Evolutionary conservation across 2,113 vertebrate species (phyloP).

Genomic region (Chaetorhynchus papuensis): DNA sequence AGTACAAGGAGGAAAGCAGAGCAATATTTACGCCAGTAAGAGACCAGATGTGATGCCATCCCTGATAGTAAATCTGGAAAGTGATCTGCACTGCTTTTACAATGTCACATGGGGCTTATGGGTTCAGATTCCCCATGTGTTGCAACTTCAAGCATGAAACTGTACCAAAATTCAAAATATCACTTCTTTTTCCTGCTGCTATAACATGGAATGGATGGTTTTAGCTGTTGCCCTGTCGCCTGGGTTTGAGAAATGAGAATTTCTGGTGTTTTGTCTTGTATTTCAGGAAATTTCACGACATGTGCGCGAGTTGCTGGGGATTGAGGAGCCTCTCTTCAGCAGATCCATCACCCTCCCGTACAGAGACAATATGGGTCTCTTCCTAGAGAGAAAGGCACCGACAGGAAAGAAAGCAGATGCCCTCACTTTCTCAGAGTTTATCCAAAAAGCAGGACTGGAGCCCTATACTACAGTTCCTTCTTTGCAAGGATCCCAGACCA

Average conservation of each 20-base stretch:
- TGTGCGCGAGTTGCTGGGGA: constrained; percentile 76
- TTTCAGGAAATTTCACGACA: constrained; percentile 81
- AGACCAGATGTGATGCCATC: neutral
- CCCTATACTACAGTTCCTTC: neutral
- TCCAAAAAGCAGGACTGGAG: constrained; percentile 59
- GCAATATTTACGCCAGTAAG: neutral
- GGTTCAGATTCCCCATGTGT: neutral
- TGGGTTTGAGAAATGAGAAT: neutral
- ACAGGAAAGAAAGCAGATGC: constrained; percentile 73
- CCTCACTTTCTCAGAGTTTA: constrained; percentile 76
- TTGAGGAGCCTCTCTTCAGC: constrained; percentile 77
- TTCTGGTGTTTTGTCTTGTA: constrained; percentile 15
- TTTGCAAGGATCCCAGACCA: neutral
- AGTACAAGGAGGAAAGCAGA: neutral
- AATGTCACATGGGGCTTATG: neutral
- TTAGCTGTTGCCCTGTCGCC: neutral
- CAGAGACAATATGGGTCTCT: constrained; percentile 77
- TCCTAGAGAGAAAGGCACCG: constrained; percentile 81
- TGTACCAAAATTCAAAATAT: neutral
- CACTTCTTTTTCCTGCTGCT: neutral
- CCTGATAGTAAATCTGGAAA: neutral
- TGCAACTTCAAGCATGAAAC: neutral
- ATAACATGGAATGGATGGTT: neutral
- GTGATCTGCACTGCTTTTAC: neutral
- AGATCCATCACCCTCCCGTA: constrained; percentile 78